phyloP scores from a whole-genome alignment of 2,888 invertebrate genomes.

The Diaperis boleti region DNA sequence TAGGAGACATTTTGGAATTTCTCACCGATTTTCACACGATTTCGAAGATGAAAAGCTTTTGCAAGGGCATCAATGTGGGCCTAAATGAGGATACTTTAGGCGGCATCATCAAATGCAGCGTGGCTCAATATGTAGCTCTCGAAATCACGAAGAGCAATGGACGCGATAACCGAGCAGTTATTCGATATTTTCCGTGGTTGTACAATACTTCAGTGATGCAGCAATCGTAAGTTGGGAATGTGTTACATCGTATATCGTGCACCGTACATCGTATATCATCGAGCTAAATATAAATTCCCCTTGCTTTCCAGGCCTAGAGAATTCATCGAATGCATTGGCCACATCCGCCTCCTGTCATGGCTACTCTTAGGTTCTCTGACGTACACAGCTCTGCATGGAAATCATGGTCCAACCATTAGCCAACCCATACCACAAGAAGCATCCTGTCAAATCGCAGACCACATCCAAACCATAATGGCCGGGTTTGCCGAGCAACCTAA shows the following conservation, averaged over 20 bases:
- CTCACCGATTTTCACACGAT: constrained; percentile 96
- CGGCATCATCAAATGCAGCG: constrained; percentile 94
- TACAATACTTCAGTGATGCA: constrained; percentile 83
- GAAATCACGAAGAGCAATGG: constrained; percentile 92
- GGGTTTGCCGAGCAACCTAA: constrained; percentile 97
- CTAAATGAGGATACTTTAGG: constrained; percentile 96
- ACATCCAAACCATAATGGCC: constrained; percentile 95
- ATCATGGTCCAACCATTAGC: constrained; percentile 67
- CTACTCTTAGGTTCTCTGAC: constrained; percentile 94
- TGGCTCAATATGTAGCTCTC: constrained; percentile 92
- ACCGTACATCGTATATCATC: too few relatives aligned
- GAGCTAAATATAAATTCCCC: too few relatives aligned
- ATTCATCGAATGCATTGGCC: constrained; percentile 94
- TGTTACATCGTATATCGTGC: too few relatives aligned
- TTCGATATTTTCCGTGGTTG: constrained; percentile 91
- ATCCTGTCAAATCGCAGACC: constrained; percentile 96
- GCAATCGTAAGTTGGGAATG: constrained; percentile 84
- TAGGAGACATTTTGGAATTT: constrained; percentile 94
- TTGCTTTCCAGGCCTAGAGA: constrained; percentile 86
- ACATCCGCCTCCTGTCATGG: constrained; percentile 96
- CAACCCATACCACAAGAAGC: constrained; percentile 96
- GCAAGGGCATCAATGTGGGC: constrained; percentile 75
- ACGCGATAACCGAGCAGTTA: constrained; percentile 84
- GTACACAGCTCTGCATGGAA: constrained; percentile 80
- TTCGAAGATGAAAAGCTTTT: constrained; percentile 92